phyloP scores from a whole-genome alignment of 2,113 vertebrate genomes.

The Phyllostomus discolor region DNA sequence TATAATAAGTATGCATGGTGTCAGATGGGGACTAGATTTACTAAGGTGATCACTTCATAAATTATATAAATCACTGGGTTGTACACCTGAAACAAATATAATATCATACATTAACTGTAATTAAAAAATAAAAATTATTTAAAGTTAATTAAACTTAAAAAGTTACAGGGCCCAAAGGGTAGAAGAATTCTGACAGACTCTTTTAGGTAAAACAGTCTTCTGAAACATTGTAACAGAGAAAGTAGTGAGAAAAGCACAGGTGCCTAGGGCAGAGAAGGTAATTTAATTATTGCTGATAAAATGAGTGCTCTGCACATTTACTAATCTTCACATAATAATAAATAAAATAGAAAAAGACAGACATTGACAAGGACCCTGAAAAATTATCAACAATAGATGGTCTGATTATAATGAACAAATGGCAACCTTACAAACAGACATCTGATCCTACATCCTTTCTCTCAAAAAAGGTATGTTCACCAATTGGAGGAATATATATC shows the following conservation, averaged over 20 bases:
- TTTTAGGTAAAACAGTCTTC: not conserved
- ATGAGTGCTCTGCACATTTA: not conserved
- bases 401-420: slow-evolving; percentile 26
- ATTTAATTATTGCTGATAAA: not conserved
- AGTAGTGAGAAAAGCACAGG: not conserved
- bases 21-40: not conserved
- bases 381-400: not conserved
- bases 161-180: not conserved
- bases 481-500: not conserved
- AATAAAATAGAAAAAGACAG: not conserved
- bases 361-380: not conserved
- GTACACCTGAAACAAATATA: not conserved
- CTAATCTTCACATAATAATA: not conserved
- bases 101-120: not conserved
- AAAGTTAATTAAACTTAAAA: not conserved
- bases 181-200: not conserved
- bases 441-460: not conserved
- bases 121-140: not conserved
- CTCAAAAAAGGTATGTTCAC: not conserved
- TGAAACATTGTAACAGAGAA: not conserved
- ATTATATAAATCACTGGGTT: not conserved
- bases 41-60: not conserved
- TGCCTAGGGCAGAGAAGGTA: not conserved
- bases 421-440: not conserved
- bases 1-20: not conserved